These are phyloP conservation scores for Caenorhabditis sp. DNA, from an alignment of 2,888 invertebrate genomes.

Conservation along the genomic window DNA sequence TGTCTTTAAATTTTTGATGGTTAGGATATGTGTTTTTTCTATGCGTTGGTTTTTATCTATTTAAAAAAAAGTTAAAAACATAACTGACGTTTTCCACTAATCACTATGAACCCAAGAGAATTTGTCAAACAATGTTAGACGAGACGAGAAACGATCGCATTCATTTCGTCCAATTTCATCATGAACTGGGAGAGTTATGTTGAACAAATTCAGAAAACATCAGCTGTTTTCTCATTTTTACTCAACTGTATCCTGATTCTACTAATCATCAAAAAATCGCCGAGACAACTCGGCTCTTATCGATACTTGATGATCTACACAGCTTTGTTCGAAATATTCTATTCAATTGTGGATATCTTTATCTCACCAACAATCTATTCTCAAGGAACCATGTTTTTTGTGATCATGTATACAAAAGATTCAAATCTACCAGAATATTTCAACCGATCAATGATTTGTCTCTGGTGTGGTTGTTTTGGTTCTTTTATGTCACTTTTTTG, in stretches of 20 bases:
- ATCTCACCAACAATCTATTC: neutral
- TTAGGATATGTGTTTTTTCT: no score
- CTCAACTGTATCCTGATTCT: slow-evolving; percentile 6
- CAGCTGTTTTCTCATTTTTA: neutral
- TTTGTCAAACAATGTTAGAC: no score
- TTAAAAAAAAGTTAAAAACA: no score
- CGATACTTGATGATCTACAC: slow-evolving; percentile 15
- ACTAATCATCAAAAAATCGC: slow-evolving; percentile 7
- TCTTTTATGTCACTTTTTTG: neutral
- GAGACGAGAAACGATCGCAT: no score
- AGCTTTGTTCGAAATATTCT: neutral
- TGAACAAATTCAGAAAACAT: no score
- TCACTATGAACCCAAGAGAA: no score
- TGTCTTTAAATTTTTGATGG: no score
- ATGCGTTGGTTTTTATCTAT: no score
- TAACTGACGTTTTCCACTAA: no score
- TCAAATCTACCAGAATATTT: neutral
- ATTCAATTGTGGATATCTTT: slow-evolving; percentile 1
- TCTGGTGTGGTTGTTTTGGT: slow-evolving; percentile 13
- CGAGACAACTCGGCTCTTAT: neutral
- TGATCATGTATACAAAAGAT: neutral
- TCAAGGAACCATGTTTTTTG: neutral
- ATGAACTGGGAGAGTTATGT: no score
- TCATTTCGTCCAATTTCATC: no score
- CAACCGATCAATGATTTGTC: neutral